Evolutionary conservation across 2,797 vertebrate species (phyloP), one percentile per base, ranked within the genome.

Genomic region (Nannoperca australis): DNA sequence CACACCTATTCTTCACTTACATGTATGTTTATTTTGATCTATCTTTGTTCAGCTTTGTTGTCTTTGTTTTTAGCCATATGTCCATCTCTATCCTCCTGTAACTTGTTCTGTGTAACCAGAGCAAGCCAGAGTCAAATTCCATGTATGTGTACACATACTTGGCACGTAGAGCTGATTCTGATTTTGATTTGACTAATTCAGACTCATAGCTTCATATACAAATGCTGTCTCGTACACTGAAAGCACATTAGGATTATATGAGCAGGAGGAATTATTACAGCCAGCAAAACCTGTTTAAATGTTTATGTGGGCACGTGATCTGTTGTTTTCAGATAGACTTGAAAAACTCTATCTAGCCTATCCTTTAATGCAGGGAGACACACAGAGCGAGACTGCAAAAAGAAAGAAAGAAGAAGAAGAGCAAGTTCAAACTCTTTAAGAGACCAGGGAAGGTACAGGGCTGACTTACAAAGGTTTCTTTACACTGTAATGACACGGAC

Each of bases 401-500:
- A 34, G 22, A 24, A 51, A 66, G 36, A 51, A 45, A 27, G 18
- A 65, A 54, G 56, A 54, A 27, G 27, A 15, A 65, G 64, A 62
- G 51, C 12, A n/a, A 64, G 65, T 67, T 80, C 38, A 79, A 82
- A 75, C 65, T 67, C 55, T 63, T 62, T 10, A 13, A 20, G 10
- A 62, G 74, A 78, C 42, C 73, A 81, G 64, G 68, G 65, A 62
- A 79, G 44, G 30, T 32, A 77, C 70, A 73, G 79, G 64, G 45
- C 74, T n/a, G 79, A 59, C 67, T 67, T 51, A 89, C 86, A 94
- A 89, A 83, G 62, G 70, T 74, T 79, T 85, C 85, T 89, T 88
- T 91, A 60, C 85, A 74, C 88, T 88, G 79, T 89, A 88, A 92
- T 87, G 91, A 93, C 86, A 88, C 59, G 71, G 82, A 84, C 88